Conservation (phyloP, 1,140 invertebrate species). For the Antheraea pernyi region DNA sequence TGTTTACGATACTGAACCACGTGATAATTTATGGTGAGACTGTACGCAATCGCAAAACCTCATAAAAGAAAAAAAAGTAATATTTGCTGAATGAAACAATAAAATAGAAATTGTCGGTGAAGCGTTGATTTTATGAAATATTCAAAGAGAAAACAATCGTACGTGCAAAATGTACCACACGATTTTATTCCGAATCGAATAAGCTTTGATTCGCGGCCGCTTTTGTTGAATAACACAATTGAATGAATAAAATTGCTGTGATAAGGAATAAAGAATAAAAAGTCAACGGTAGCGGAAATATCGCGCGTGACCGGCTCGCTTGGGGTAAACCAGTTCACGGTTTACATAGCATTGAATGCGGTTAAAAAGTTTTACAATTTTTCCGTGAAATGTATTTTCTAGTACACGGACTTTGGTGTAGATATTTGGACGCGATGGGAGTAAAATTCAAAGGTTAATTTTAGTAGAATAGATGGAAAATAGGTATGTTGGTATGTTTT, state of each 20-base stretch:
- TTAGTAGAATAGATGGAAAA: too few species aligned
- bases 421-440: too few species aligned
- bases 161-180: background rate
- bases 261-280: conserved; percentile 5
- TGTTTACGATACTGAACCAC: too few species aligned
- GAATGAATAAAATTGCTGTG: conserved; percentile 4
- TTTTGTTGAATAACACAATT: conserved; percentile 5
- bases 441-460: too few species aligned
- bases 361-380: background rate
- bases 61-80: too few species aligned
- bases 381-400: background rate
- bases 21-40: too few species aligned
- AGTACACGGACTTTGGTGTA: background rate
- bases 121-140: background rate
- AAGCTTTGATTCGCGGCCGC: background rate
- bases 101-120: too few species aligned
- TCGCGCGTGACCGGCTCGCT: background rate
- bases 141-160: background rate
- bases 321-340: background rate
- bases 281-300: background rate
- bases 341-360: background rate
- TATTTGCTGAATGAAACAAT: too few species aligned
- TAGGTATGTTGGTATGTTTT: too few species aligned
- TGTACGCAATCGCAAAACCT: too few species aligned
- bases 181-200: background rate